These are phyloP conservation scores for Seira sanloemensis DNA, from an alignment of 2,888 invertebrate genomes.

Conservation along the genomic window DNA sequence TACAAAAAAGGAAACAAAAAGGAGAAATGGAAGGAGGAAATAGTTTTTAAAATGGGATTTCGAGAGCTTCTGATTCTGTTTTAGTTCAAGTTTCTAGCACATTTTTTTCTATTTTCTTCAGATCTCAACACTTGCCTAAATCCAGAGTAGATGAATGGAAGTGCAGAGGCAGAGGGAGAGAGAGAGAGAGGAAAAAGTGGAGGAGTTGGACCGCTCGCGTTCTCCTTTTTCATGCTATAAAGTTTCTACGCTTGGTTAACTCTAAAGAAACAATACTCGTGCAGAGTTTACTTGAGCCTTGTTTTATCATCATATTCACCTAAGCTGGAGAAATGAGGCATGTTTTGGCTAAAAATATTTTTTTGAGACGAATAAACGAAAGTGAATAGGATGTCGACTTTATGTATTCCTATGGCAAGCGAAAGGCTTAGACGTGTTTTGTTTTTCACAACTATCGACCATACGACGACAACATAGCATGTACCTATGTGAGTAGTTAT, in stretches of 20 bases:
- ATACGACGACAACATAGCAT: too few relatives aligned
- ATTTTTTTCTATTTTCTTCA: slow-evolving; percentile 8
- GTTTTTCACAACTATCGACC: too few relatives aligned
- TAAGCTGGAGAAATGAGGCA: slow-evolving; percentile 31
- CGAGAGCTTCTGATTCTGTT: slow-evolving; percentile 34
- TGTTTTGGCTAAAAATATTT: slow-evolving; percentile 16
- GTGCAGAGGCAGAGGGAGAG: neutral
- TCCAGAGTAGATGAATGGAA: neutral
- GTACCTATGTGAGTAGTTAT: too few relatives aligned
- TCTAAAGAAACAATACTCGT: neutral
- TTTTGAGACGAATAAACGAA: neutral
- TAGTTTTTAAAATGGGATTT: slow-evolving; percentile 47
- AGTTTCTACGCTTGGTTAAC: slow-evolving; percentile 1
- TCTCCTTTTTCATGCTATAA: neutral
- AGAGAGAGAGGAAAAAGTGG: neutral
- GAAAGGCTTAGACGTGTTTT: neutral
- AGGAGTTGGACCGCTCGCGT: neutral
- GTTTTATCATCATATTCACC: too few relatives aligned
- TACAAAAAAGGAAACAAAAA: slow-evolving; percentile 24
- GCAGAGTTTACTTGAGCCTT: neutral
- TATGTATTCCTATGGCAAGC: too few relatives aligned
- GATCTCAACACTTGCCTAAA: slow-evolving; percentile 22
- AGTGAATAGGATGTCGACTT: too few relatives aligned
- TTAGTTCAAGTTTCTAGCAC: neutral
- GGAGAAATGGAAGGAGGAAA: slow-evolving; percentile 10